Conservation (phyloP, 2,797 vertebrate species). For the Pristis pectinata region DNA sequence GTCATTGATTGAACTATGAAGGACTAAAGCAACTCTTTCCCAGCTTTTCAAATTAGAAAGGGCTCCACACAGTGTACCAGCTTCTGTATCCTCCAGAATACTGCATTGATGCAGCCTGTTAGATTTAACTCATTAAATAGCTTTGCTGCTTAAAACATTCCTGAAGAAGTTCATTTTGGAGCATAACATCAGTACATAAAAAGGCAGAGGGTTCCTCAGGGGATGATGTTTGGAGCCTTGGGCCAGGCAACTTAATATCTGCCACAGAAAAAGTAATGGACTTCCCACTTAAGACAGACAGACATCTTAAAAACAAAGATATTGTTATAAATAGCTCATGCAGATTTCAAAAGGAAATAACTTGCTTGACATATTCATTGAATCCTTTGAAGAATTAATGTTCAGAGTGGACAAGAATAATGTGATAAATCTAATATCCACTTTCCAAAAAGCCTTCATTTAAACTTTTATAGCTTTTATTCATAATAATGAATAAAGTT, state of each 20-base stretch:
- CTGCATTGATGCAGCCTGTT: not conserved
- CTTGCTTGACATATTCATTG: not conserved
- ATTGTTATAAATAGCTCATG: not conserved
- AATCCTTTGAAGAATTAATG: not conserved
- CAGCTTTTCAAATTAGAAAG: not conserved
- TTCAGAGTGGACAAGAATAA: no score
- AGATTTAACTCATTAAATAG: no score
- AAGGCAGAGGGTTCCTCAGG: not conserved
- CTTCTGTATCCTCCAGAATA: not conserved
- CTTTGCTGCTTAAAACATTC: no score
- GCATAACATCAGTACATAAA: not conserved
- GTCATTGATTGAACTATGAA: not conserved
- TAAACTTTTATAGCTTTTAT: no score
- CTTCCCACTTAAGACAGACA: not conserved
- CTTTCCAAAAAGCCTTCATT: not conserved
- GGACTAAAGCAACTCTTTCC: not conserved
- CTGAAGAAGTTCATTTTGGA: no score
- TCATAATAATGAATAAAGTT: not conserved
- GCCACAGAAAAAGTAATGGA: not conserved
- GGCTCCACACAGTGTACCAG: not conserved
- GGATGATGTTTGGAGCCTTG: not conserved
- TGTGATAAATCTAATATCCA: no score
- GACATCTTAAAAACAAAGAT: not conserved
- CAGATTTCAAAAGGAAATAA: not conserved
- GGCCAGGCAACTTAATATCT: not conserved